phyloP scores from a whole-genome alignment of 2,113 vertebrate genomes.

The Murina feae region DNA sequence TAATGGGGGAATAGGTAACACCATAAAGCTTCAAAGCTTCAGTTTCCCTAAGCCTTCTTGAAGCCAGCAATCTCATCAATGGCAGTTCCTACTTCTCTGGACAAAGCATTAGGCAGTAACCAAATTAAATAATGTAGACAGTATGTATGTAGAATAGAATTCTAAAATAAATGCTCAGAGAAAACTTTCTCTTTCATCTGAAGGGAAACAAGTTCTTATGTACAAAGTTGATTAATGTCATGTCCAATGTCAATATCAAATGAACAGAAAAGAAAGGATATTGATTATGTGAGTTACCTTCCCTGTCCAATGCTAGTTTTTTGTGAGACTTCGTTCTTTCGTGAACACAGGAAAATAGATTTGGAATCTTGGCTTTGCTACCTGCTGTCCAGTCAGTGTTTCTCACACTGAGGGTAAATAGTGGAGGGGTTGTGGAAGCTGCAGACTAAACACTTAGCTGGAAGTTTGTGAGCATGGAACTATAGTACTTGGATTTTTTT shows the following conservation, averaged over 20 bases:
- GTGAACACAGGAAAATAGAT: background rate
- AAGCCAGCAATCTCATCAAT: background rate
- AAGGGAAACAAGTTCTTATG: background rate
- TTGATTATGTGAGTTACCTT: background rate
- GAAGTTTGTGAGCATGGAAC: background rate
- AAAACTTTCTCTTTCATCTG: background rate
- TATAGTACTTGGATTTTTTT: background rate
- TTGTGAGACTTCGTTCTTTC: background rate
- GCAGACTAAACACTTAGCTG: background rate
- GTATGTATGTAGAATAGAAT: background rate
- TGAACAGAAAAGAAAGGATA: background rate
- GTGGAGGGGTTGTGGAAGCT: background rate
- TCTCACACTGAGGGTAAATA: background rate
- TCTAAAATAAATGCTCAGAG: background rate
- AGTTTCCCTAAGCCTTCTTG: background rate
- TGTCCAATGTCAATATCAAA: background rate
- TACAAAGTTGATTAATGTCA: background rate
- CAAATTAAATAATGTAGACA: background rate
- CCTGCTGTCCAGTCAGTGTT: background rate
- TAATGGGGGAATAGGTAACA: conserved; percentile 16
- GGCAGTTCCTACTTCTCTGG: background rate
- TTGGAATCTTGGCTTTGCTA: background rate
- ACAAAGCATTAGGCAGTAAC: background rate
- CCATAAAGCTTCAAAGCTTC: conserved; percentile 29
- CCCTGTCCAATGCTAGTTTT: background rate